Conservation (phyloP, 2,797 vertebrate genomes). For the Pangasius macronema region DNA sequence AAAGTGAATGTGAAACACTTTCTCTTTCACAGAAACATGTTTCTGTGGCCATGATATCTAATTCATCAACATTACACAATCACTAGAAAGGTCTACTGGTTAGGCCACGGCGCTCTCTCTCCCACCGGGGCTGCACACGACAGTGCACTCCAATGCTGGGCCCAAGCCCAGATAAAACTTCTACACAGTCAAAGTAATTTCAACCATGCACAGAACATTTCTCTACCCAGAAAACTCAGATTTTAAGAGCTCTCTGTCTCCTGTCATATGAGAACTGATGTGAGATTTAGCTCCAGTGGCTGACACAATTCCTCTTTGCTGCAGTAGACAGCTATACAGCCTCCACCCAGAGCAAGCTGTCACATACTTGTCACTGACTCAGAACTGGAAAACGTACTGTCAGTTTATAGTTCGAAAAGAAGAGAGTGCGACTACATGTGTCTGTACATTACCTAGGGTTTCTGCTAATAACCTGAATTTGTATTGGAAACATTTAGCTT, state of each 20-base stretch:
- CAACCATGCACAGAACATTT: not conserved
- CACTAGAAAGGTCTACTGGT: not conserved
- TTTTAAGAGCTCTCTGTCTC: slow-evolving; percentile 2
- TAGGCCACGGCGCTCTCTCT: too few relatives aligned
- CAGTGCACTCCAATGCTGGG: too few relatives aligned
- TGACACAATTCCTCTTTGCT: slow-evolving; percentile 64
- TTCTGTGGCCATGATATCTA: not conserved
- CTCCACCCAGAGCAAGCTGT: slow-evolving; percentile 53
- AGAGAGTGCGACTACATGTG: too few relatives aligned
- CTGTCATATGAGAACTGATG: slow-evolving; percentile 19
- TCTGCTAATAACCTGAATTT: not conserved
- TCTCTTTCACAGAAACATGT: not conserved
- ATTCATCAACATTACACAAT: slow-evolving; percentile 8
- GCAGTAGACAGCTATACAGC: slow-evolving; percentile 59
- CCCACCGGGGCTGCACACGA: too few relatives aligned
- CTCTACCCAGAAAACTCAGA: not conserved
- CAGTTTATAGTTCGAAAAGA: too few relatives aligned
- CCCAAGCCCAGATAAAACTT: too few relatives aligned
- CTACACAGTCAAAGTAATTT: slow-evolving; percentile 3
- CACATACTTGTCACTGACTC: slow-evolving; percentile 48
- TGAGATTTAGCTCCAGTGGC: slow-evolving; percentile 60
- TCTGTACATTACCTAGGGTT: too few relatives aligned
- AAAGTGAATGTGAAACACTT: not conserved
- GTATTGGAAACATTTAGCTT: not conserved
- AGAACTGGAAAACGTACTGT: too few relatives aligned